These are phyloP conservation scores for Eulemur mongoz DNA, from an alignment of 2,797 vertebrate species.

Conservation along the genomic window DNA sequence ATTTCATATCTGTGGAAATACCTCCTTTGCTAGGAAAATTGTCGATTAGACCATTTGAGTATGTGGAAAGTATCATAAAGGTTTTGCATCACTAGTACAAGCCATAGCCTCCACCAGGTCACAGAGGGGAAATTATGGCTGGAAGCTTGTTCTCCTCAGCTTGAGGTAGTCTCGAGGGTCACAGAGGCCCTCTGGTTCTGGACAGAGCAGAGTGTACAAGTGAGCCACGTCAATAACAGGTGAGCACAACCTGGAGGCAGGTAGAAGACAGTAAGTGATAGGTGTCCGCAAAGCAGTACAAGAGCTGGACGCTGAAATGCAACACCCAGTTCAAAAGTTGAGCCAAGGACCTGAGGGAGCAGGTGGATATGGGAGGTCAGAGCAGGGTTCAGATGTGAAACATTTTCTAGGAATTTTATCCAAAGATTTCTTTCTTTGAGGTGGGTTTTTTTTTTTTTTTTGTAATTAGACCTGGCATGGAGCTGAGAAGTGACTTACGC, in stretches of 20 bases:
- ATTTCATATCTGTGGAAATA: not conserved
- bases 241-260: not conserved
- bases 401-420: conserved; percentile 4
- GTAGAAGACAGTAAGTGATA: not conserved
- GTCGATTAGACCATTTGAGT: not conserved
- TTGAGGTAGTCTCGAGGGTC: not conserved
- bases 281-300: not conserved
- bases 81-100: not conserved
- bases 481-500: conserved; percentile 33
- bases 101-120: not conserved
- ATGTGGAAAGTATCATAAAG: not conserved
- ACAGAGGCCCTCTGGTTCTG: not conserved
- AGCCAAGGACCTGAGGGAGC: not conserved
- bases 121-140: not conserved
- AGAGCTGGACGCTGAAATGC: not conserved
- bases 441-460: not conserved
- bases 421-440: conserved; percentile 18
- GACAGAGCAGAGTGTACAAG: not conserved
- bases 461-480: not conserved
- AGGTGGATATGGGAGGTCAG: not conserved
- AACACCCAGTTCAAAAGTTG: not conserved
- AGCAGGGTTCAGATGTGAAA: not conserved
- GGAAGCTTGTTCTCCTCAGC: not conserved
- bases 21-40: not conserved
- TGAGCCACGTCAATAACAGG: not conserved